Percentiles rank a stretch among this genome's conserved stretches.
Conservation (phyloP, 2,113 vertebrate species). For the Sciurus niger region DNA sequence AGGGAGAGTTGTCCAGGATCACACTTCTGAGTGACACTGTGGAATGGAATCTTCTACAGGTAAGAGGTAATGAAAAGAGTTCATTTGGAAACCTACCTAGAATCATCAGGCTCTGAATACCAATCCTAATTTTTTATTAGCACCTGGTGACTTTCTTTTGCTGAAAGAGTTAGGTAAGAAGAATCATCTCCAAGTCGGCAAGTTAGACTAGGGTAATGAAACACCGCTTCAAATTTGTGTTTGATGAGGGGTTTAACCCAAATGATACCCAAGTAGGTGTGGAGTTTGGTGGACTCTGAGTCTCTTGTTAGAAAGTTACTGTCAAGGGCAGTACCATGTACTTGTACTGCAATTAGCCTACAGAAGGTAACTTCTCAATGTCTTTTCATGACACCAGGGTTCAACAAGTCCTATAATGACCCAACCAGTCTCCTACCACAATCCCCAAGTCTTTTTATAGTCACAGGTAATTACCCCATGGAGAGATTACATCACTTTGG, state of each 20-base stretch:
- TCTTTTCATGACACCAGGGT: constrained; percentile 51
- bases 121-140: background rate
- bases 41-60: constrained; percentile 41
- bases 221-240: constrained; percentile 23
- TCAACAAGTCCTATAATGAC: constrained; percentile 70
- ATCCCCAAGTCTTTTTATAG: constrained; percentile 80
- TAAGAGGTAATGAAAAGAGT: background rate
- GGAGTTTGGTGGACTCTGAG: background rate
- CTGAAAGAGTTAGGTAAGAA: constrained; percentile 15
- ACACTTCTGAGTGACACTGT: background rate
- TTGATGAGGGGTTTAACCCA: constrained; percentile 49
- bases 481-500: constrained; percentile 73
- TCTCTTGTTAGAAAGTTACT: constrained; percentile 56
- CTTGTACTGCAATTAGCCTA: constrained; percentile 52
- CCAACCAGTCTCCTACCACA: constrained; percentile 70
- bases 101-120: constrained; percentile 39
- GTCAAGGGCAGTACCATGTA: background rate
- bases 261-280: background rate
- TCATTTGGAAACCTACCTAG: constrained; percentile 28
- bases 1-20: background rate
- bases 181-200: background rate
- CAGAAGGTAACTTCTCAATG: constrained; percentile 69
- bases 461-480: constrained; percentile 79
- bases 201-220: background rate
- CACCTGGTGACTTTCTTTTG: background rate